phyloP scores from a whole-genome alignment of 2,888 invertebrate genomes.

The Yponomeuta cagnagella region DNA sequence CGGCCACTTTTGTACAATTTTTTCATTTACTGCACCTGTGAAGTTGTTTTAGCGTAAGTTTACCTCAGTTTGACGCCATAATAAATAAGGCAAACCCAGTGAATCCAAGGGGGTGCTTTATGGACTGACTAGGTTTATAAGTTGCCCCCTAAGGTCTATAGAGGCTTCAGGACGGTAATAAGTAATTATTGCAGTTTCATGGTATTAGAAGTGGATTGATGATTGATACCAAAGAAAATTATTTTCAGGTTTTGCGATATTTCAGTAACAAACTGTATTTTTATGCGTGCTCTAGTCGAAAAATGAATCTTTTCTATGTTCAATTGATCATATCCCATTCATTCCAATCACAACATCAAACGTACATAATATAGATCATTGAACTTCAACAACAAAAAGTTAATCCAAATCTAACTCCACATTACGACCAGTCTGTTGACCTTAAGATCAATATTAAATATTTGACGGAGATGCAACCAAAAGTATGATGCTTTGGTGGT shows the following conservation, averaged over 20 bases:
- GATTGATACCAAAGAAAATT: too few relatives aligned
- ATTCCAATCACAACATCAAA: background rate
- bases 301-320: too few relatives aligned
- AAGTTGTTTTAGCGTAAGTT: background rate
- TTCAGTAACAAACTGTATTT: too few relatives aligned
- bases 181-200: too few relatives aligned
- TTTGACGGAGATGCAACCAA: background rate
- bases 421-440: constrained; percentile 31
- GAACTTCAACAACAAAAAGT: constrained; percentile 19
- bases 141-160: too few relatives aligned
- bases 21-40: background rate
- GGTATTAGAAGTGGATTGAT: too few relatives aligned
- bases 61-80: background rate
- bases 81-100: too few relatives aligned
- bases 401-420: constrained; percentile 57
- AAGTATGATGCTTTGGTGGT: background rate
- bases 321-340: background rate
- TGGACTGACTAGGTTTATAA: too few relatives aligned
- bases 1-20: background rate
- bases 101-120: too few relatives aligned
- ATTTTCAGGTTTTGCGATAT: too few relatives aligned
- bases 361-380: constrained; percentile 9
- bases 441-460: background rate
- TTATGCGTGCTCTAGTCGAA: too few relatives aligned
- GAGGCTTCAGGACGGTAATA: too few relatives aligned